A percentile compares a stretch with the other conserved stretches of the same genome.
Evolutionary conservation across 2,113 vertebrate genomes (phyloP).

Genomic region (Poeciliopsis retropinna): DNA sequence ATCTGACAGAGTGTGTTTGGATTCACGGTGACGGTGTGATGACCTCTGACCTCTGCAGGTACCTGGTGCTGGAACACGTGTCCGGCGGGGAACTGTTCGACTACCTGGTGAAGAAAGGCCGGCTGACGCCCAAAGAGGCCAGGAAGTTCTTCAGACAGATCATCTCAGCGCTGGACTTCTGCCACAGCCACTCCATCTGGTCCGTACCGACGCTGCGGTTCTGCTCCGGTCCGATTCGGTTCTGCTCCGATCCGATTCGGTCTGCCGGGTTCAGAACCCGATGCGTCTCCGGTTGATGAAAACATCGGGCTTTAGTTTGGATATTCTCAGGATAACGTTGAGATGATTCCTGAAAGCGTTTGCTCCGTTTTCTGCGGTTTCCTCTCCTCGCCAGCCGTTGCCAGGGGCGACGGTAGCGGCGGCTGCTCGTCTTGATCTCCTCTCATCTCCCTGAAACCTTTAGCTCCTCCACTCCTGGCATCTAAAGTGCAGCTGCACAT

Average conservation of each 20-base stretch:
- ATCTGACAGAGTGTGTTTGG: too few relatives aligned
- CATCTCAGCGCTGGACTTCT: conserved; percentile 99
- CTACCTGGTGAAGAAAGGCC: conserved; percentile 98
- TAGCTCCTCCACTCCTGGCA: background rate
- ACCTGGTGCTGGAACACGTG: conserved; percentile 97
- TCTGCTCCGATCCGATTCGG: too few relatives aligned
- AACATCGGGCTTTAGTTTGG: background rate
- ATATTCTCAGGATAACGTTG: background rate
- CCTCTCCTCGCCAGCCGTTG: conserved; percentile 20
- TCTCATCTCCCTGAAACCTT: conserved; percentile 38
- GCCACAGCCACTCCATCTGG: conserved; percentile 99
- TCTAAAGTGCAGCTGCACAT: conserved; percentile 37
- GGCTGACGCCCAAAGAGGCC: conserved; percentile 96
- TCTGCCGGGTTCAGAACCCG: too few relatives aligned
- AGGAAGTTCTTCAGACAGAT: conserved; percentile 99
- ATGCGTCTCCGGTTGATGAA: too few relatives aligned
- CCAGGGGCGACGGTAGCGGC: conserved; percentile 10
- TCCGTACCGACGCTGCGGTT: background rate
- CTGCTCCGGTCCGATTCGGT: too few relatives aligned
- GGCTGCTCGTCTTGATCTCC: conserved; percentile 35
- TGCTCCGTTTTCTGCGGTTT: background rate
- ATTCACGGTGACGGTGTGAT: too few relatives aligned
- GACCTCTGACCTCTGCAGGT: conserved; percentile 76
- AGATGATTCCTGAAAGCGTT: background rate
- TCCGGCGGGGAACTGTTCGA: conserved; percentile 98